Conservation (phyloP, 2,113 vertebrate species). For the Gambusia affinis region DNA sequence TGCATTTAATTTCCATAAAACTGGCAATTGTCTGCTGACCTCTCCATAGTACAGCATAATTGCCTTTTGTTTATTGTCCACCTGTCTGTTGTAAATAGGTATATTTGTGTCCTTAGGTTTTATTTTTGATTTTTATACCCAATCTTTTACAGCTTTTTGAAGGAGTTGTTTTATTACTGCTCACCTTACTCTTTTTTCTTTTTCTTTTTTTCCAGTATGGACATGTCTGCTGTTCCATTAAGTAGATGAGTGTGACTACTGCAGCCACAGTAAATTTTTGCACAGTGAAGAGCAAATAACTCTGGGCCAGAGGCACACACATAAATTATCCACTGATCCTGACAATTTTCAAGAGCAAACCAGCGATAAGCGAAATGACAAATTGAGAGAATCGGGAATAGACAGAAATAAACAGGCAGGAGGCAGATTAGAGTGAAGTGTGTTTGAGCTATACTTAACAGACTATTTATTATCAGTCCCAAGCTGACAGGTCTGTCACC, state of each 20-base stretch:
- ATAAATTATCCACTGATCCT: constrained; percentile 53
- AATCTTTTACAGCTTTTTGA: not conserved
- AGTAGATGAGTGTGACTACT: constrained; percentile 14
- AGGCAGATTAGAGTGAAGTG: constrained; percentile 1
- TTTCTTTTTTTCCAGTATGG: constrained; percentile 8
- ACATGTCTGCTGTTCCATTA: constrained; percentile 28
- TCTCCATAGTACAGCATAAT: not conserved
- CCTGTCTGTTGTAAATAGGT: not conserved
- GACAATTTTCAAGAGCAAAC: constrained; percentile 26
- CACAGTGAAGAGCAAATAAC: constrained; percentile 35
- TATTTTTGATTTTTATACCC: not conserved
- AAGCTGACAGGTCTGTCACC: constrained; percentile 19
- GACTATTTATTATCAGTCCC: constrained; percentile 29
- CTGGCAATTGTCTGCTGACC: not conserved
- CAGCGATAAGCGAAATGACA: constrained; percentile 16
- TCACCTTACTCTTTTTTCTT: not conserved
- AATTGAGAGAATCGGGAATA: constrained; percentile 2
- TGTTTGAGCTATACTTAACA: constrained; percentile 41
- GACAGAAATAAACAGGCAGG: constrained; percentile 17
- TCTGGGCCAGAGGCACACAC: constrained; percentile 20
- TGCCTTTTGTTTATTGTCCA: not conserved
- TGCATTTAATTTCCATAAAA: not conserved
- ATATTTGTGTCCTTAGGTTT: not conserved
- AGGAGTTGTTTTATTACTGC: not conserved
- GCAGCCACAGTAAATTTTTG: constrained; percentile 51